These are phyloP conservation scores for Acomys russatus DNA, from an alignment of 2,797 vertebrate species.

Conservation along the genomic window DNA sequence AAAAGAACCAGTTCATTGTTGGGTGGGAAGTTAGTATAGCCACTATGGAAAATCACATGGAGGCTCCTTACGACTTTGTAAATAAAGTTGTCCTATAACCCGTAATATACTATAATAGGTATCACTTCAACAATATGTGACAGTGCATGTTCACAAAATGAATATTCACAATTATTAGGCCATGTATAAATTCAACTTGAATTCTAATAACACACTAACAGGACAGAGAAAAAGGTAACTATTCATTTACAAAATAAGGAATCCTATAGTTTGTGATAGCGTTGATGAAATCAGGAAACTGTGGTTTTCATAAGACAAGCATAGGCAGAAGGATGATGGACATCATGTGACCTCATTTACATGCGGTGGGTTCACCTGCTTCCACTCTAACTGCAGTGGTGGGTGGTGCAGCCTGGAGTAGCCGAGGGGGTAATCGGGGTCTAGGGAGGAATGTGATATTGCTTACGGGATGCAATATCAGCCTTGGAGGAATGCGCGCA, in stretches of 20 bases:
- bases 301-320: background rate
- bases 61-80: background rate
- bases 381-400: too few species aligned
- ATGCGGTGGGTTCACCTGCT: background rate
- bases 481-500: too few species aligned
- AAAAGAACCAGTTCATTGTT: background rate
- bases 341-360: background rate
- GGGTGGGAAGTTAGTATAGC: background rate
- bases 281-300: too few species aligned
- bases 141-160: background rate
- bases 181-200: background rate
- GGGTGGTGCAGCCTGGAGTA: background rate
- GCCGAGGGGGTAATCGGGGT: fast-evolving
- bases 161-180: background rate
- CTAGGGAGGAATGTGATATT: too few species aligned
- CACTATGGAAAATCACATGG: background rate
- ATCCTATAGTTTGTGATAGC: background rate
- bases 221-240: background rate
- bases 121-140: background rate
- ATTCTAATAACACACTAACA: background rate
- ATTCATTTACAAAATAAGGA: background rate
- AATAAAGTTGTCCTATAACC: background rate
- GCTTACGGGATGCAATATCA: background rate
- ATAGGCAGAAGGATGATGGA: background rate
- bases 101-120: background rate